Base-by-base conservation (phyloP, 2,888 invertebrate species). In the Julus scanicus region DNA sequence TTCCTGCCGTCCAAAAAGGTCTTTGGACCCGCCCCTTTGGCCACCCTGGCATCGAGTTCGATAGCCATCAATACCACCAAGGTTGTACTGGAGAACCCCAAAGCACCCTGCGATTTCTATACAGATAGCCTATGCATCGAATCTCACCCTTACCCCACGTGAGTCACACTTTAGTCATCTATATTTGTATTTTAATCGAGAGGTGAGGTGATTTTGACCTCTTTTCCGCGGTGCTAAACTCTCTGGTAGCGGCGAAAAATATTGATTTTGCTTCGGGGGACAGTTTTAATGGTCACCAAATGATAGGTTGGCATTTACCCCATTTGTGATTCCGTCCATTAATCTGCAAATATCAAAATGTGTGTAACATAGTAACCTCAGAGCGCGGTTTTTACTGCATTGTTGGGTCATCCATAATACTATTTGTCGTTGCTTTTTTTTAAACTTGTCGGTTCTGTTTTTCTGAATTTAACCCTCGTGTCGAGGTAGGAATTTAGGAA, bases 111-210 rank as follows among this genome's bases (percentile, higher is more conserved):
- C 89, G 91, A 91, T 86, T 88, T 90, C 20, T 90, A 90, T 53
- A 91, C 91, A 2, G 90, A 90, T 87, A 90, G 90, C 86, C 89
- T 96, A 90, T 96, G 96, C 91, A 93, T 96, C 87, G 94, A 95
- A 89, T 94, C 95, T 39, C 94, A 94, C 13, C 95, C 96, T 91
- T 96, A 96, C 92, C 96, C 96, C 48, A 94, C 94, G 96, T 96
- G 93, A 94, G 95, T 93, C 88, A 48, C 49, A 86, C 53, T 80
- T 80, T 53, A 53, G 53, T 53, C 15, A 53, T 53, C 53, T 11
- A 53, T 8, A 48, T n/a, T n/a, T n/a, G 53, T 63, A 63, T 17
- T 63, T 63, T 63, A 5, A 63, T 63, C 17, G 11, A 3, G 44
- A n/a, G 63, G 80, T 80, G 80, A 37, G 37, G 37, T 80, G 6